Percentiles rank a stretch among this genome's conserved stretches.
Evolutionary conservation across 2,113 vertebrate genomes (phyloP).

Genomic region (Turnix velox): DNA sequence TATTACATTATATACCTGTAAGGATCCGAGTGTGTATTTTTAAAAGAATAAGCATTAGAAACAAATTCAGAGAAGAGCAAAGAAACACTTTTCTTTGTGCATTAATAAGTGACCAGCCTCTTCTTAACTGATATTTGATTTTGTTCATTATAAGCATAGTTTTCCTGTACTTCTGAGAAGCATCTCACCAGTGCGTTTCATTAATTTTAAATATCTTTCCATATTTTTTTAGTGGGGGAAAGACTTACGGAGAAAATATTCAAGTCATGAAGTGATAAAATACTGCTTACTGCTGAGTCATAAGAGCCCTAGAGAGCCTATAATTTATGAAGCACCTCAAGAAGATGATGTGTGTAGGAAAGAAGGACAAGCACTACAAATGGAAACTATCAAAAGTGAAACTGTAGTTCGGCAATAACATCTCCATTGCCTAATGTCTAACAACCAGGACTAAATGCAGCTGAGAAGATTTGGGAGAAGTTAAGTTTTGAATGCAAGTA

Average conservation of each 20-base stretch:
- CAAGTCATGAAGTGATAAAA: not conserved
- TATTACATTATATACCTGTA: not conserved
- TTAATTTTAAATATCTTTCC: not conserved
- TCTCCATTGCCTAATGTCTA: not conserved
- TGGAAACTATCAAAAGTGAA: not conserved
- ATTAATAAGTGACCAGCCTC: not conserved
- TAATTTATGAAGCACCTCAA: not conserved
- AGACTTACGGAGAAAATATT: not conserved
- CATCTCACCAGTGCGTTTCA: not conserved
- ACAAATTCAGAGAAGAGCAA: not conserved
- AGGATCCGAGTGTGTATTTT: not conserved
- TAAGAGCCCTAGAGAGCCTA: not conserved
- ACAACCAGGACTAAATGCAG: not conserved
- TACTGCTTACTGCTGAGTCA: not conserved
- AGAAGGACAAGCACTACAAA: not conserved
- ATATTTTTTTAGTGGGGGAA: not conserved
- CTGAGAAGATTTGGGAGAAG: not conserved
- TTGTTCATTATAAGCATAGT: not conserved
- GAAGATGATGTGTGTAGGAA: not conserved
- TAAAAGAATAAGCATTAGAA: not conserved
- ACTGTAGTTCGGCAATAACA: not conserved
- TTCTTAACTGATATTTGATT: not conserved
- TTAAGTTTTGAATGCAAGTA: not conserved
- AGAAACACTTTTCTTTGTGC: not conserved
- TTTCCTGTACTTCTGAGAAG: not conserved